Conservation (phyloP, 2,888 invertebrate species). For the Steromphala cineraria region DNA sequence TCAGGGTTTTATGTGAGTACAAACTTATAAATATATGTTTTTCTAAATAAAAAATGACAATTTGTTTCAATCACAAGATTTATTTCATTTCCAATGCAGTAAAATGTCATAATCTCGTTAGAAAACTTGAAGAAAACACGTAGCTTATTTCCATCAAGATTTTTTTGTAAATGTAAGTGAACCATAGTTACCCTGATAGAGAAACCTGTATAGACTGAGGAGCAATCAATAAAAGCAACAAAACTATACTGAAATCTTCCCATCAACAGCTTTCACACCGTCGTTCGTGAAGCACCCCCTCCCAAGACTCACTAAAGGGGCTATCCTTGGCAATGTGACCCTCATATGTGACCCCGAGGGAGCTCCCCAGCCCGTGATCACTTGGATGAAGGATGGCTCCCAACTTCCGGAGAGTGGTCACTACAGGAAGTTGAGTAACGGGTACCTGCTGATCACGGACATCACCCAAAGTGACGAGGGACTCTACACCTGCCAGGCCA, state of each 20-base stretch:
- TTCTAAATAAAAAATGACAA: too few species aligned
- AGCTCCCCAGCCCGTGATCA: slow-evolving; percentile 86
- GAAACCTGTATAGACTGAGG: too few species aligned
- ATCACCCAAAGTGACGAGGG: slow-evolving; percentile 51
- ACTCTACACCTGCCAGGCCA: slow-evolving; percentile 58
- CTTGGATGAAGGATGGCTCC: slow-evolving; percentile 91
- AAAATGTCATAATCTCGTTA: too few species aligned
- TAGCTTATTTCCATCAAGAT: too few species aligned
- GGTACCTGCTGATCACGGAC: slow-evolving; percentile 86
- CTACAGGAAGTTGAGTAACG: slow-evolving; percentile 85
- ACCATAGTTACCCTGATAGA: too few species aligned
- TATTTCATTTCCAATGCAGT: not conserved
- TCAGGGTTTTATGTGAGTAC: slow-evolving; percentile 86
- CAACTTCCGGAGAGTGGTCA: slow-evolving; percentile 31
- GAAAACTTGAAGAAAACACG: too few species aligned
- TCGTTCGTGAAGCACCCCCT: slow-evolving; percentile 92
- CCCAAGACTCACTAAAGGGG: slow-evolving; percentile 87
- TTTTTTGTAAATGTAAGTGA: too few species aligned
- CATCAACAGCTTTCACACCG: slow-evolving; percentile 80
- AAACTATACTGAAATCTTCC: not conserved
- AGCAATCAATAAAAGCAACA: too few species aligned
- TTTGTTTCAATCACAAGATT: too few species aligned
- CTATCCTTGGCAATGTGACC: slow-evolving; percentile 92
- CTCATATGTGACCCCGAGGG: slow-evolving; percentile 94
- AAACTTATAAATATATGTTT: not conserved